Conservation (phyloP, 1,140 invertebrate genomes). For the Fopius arisanus region DNA sequence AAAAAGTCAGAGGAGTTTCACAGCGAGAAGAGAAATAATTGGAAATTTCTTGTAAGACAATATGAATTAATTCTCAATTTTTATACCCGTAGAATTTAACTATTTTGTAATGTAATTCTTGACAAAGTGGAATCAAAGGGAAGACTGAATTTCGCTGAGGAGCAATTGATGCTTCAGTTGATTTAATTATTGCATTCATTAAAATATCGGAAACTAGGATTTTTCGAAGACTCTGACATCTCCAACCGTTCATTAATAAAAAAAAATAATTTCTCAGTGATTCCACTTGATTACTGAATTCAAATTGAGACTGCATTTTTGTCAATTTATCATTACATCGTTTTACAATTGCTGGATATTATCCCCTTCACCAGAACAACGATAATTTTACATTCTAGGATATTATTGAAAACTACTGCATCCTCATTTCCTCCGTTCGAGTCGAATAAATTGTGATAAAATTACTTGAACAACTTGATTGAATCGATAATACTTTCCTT, state of each 20-base stretch:
- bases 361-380: neutral
- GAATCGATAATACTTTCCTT: too few species aligned
- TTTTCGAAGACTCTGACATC: neutral
- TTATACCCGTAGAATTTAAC: neutral
- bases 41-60: neutral
- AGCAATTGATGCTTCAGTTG: neutral
- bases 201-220: too few species aligned
- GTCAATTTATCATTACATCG: neutral
- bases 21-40: neutral
- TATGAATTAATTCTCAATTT: constrained; percentile 1
- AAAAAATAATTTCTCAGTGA: neutral
- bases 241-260: neutral
- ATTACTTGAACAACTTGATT: neutral
- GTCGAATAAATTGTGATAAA: constrained; percentile 2
- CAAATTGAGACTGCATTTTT: neutral
- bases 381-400: neutral
- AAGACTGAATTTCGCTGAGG: neutral
- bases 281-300: neutral
- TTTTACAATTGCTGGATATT: too few species aligned
- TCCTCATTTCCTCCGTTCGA: neutral
- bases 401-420: neutral
- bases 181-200: too few species aligned
- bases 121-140: neutral
- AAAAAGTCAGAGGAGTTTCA: neutral
- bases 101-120: neutral